Evolutionary conservation across 2,888 invertebrate genomes (phyloP), one percentile per base, ranked within the genome.

Genomic region (Cataglyphis altisquamis): DNA sequence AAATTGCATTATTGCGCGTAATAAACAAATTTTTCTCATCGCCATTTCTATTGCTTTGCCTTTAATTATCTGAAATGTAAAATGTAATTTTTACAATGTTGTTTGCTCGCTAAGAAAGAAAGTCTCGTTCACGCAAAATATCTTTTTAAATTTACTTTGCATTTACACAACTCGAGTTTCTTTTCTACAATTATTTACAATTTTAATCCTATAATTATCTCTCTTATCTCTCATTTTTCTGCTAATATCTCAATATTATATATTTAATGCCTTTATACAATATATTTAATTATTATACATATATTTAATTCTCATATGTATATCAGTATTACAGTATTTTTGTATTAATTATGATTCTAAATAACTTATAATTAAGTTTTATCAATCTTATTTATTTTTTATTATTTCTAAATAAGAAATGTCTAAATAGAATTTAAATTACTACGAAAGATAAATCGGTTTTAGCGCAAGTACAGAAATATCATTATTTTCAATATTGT

Each of bases 41-140:
- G 0, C 15, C 8, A 5, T 10, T 66, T 55, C 45, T 63, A 75
- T 21, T 52, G 39, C 9, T 29, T 66, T 29, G 15, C 10, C n/a
- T 77, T 77, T 21, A 57, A 41, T 32, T 41, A 41, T 55, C 25
- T 21, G 12, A 66, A 66, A 66, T 66, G 21, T 45, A 25, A 45
- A 36, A 63, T 36, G 48, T 48, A 48, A 74, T 74, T 75, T 74
- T 32, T 21, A 29, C 55, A 29, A 55, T 9, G 15, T n/a, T 45
- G 39, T 18, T 64, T 66, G 36, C 48, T 36, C 10, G 52, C 8
- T 36, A n/a, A 18, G 12, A 12, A n/a, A n/a, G n/a, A n/a, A 66
- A 66, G 10, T 9, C 6, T 15, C 15, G 8, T 21, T 66, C 66
- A 25, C 29, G 66, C 3, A 29, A 66, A 15, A 55, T 25, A 12